Base-by-base conservation (phyloP, 1,140 invertebrate genomes). In the Drosophila persimilis region DNA sequence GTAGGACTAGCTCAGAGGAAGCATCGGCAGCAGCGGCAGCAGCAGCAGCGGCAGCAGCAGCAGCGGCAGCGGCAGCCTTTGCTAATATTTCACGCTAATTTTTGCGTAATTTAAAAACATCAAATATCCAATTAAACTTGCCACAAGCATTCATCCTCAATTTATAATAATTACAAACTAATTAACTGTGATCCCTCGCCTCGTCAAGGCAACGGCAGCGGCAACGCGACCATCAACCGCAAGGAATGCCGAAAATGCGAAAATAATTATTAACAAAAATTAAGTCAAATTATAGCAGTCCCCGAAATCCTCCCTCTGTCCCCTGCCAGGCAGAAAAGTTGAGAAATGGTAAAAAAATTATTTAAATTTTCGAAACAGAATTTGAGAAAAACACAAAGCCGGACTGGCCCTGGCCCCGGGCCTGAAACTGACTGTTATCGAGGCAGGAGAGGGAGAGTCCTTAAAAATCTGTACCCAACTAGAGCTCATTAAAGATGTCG, bases 261-360 rank as follows among this genome's bases (percentile, higher is more conserved):
- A 88, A 88, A 88, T 88, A 88, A 88, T 89, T 88, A 88, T 88
- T 88, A 88, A 89, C 83, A 89, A 86, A 88, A 88, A 88, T 88
- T 89, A 83, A 88, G 77, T 57, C 75, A 88, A 88, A 88, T 86
- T 86, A 88, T 59, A 75, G 62, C 50, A 45, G 48, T 46, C 63
- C 55, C 76, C 51, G 29, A 51, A 63, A 64, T 22, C 52, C 43
- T 1, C 43, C 29, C 6, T 22, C 41, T 6, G 15, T 6, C 39
- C 15, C 66, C 63, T 51, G 29, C 80, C 80, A 72, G 51, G 80
- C 66, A 84, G 85, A 76, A 66, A 51, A 58, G 53, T 63, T 59
- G 65, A 57, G 64, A 60, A 69, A 62, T 67, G 56, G 6, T 43
- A 54, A 53, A 55, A 59, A 69, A 67, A 74, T 70, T 70, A 73